Percentiles rank a stretch among this genome's conserved stretches.
phyloP scores from a whole-genome alignment of 2,113 vertebrate genomes.

The Struthidea cinerea region DNA sequence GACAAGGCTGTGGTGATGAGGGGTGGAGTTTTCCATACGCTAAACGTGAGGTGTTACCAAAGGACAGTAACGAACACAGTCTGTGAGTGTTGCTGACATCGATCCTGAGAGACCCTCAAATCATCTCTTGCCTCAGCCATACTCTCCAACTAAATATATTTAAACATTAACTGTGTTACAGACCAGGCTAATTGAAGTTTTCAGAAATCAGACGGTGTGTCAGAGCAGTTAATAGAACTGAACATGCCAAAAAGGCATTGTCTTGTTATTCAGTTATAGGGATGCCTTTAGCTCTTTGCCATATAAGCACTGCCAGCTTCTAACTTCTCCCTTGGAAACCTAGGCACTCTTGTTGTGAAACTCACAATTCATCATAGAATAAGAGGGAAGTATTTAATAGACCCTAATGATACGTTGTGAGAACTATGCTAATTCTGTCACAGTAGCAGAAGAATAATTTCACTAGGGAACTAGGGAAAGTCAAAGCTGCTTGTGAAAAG shows the following conservation, averaged over 20 bases:
- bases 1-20: not conserved
- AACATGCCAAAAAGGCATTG: not conserved
- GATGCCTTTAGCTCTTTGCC: not conserved
- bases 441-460: not conserved
- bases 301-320: not conserved
- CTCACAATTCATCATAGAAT: not conserved
- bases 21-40: fast-evolving
- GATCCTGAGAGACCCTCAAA: not conserved
- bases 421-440: not conserved
- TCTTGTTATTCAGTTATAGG: not conserved
- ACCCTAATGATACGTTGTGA: not conserved
- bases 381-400: not conserved
- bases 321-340: not conserved
- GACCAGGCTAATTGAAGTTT: not conserved
- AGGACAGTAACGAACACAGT: not conserved
- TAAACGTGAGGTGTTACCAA: not conserved
- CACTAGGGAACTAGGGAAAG: not conserved
- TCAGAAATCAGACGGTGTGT: not conserved
- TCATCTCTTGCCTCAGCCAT: not conserved
- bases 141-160: not conserved
- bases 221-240: not conserved
- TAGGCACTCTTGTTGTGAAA: not conserved
- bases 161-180: not conserved
- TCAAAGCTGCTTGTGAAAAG: not conserved
- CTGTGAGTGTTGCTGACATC: not conserved